Conservation (phyloP, 2,797 vertebrate genomes). For the Gallinago nigripennis region DNA sequence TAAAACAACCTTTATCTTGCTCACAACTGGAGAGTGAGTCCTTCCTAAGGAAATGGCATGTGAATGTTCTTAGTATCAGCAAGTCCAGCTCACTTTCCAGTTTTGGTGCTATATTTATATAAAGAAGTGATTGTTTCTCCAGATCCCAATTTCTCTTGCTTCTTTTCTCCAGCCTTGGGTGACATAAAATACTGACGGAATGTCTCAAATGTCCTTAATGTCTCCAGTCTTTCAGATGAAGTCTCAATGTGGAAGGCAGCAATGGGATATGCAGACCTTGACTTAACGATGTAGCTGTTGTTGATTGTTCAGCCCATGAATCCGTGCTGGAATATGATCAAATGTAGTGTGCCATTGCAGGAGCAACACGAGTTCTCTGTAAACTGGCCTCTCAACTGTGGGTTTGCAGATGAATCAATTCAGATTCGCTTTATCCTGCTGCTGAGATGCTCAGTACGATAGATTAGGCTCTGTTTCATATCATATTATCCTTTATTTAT, state of each 20-base stretch:
- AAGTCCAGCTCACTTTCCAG: neutral
- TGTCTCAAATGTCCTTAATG: neutral
- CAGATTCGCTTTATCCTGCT: neutral
- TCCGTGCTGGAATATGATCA: neutral
- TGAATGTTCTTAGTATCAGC: neutral
- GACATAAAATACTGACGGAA: neutral
- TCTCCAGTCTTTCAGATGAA: neutral
- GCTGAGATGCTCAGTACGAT: neutral
- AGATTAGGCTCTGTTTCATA: neutral
- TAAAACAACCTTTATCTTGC: neutral
- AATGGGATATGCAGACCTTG: neutral
- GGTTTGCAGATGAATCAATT: neutral
- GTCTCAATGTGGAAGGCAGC: neutral
- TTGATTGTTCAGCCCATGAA: neutral
- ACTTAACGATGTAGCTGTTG: neutral
- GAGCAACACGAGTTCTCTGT: neutral
- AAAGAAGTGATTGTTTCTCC: constrained; percentile 51
- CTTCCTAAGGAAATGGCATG: neutral
- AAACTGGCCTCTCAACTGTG: neutral
- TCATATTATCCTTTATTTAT: neutral
- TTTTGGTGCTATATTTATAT: neutral
- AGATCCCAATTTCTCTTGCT: neutral
- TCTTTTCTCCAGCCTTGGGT: neutral
- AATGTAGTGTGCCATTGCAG: neutral
- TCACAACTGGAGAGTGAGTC: neutral